Evolutionary conservation across 2,113 vertebrate species (phyloP).

Genomic region (Odontophorus gujanensis): DNA sequence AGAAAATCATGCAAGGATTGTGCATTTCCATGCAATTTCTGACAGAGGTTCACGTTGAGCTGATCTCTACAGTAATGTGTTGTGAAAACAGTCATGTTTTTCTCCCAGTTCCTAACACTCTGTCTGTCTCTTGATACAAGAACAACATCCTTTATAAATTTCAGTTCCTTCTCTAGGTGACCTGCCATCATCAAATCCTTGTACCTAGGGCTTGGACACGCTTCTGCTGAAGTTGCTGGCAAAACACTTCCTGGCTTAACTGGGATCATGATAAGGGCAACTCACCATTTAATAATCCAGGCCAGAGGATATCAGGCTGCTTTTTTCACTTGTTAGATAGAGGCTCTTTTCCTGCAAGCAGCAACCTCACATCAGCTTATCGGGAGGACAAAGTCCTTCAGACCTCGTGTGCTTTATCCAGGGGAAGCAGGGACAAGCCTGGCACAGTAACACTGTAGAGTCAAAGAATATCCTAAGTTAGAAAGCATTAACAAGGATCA

Average conservation of each 20-base stretch:
- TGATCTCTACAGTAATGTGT: background rate
- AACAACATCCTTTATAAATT: background rate
- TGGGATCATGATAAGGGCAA: constrained; percentile 2
- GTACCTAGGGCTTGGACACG: background rate
- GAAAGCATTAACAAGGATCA: no score
- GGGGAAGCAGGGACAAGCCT: background rate
- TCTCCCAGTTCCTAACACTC: background rate
- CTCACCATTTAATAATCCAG: background rate
- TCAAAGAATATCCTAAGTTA: no score
- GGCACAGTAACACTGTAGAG: background rate
- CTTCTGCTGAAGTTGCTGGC: constrained; percentile 10
- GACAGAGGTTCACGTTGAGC: background rate
- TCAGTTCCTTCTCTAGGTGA: background rate
- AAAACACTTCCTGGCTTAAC: constrained; percentile 15
- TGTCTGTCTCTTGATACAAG: background rate
- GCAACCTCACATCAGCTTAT: background rate
- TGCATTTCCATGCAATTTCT: background rate
- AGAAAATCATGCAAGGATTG: background rate
- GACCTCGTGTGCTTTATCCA: background rate
- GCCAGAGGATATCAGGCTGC: background rate
- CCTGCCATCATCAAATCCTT: background rate
- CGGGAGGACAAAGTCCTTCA: background rate
- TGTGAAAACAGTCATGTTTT: background rate
- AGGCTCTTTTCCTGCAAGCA: background rate
- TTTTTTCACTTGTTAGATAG: background rate